phyloP scores from a whole-genome alignment of 2,888 invertebrate species.

The Phymatocera aterrima region DNA sequence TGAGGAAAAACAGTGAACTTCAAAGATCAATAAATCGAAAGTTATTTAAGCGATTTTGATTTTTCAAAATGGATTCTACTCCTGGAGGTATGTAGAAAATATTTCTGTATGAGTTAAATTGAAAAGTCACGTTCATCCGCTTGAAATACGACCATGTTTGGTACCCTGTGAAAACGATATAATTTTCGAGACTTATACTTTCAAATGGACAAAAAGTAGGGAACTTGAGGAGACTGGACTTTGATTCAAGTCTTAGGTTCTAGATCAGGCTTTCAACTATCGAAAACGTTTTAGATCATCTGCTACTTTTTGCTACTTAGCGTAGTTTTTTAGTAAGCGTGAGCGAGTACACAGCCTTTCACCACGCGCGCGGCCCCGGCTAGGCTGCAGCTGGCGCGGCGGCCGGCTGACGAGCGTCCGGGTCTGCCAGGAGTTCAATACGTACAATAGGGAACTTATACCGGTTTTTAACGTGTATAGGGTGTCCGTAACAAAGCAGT shows the following conservation, averaged over 20 bases:
- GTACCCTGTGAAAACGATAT: too few species aligned
- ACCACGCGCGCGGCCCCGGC: slow-evolving; percentile 4
- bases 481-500: too few species aligned
- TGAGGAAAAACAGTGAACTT: slow-evolving; percentile 36
- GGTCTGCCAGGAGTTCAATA: background rate
- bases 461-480: too few species aligned
- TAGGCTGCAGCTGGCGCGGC: too few species aligned
- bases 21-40: slow-evolving; percentile 32
- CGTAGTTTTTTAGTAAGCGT: background rate
- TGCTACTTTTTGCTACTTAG: background rate
- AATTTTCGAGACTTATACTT: slow-evolving; percentile 1
- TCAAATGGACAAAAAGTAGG: background rate
- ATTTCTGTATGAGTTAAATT: too few species aligned
- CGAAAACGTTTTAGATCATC: slow-evolving; percentile 17
- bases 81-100: too few species aligned
- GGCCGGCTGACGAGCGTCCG: background rate
- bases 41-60: too few species aligned
- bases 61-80: too few species aligned
- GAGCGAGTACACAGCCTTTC: slow-evolving; percentile 9
- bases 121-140: too few species aligned
- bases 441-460: slow-evolving; percentile 33
- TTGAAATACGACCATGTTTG: too few species aligned
- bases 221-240: background rate
- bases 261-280: slow-evolving; percentile 6
- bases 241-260: background rate